Conservation (phyloP, 2,797 vertebrate species). For the Anguilla megastoma region DNA sequence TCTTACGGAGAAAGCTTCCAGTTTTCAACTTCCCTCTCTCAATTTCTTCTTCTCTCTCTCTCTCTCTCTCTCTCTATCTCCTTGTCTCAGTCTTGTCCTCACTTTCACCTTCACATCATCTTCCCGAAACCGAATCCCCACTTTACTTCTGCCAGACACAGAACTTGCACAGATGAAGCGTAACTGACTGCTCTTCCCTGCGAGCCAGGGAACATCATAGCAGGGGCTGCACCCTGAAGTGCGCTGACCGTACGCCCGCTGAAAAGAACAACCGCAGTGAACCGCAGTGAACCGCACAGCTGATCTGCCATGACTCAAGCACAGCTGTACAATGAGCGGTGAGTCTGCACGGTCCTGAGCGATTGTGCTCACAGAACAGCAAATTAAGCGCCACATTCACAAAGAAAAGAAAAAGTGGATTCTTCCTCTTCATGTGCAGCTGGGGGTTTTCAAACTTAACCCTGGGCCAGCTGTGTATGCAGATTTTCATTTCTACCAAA, state of each 20-base stretch:
- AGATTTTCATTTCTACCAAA: neutral
- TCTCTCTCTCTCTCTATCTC: neutral
- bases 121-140: neutral
- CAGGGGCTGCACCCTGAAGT: neutral
- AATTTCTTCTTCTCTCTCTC: neutral
- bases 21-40: neutral
- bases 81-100: neutral
- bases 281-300: neutral
- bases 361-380: neutral
- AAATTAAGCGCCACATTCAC: neutral
- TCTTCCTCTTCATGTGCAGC: too few relatives aligned
- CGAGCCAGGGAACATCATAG: neutral
- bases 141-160: neutral
- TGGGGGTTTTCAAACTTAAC: neutral
- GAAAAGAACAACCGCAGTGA: neutral
- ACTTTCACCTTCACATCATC: neutral
- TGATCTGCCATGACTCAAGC: too few relatives aligned
- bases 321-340: too few relatives aligned
- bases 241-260: neutral
- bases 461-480: too few relatives aligned
- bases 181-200: neutral
- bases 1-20: neutral
- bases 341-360: neutral
- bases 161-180: neutral
- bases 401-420: neutral